These are phyloP conservation scores for Drosophila nr. perissopoda DNA, from an alignment of 2,888 invertebrate species.

Conservation along the genomic window DNA sequence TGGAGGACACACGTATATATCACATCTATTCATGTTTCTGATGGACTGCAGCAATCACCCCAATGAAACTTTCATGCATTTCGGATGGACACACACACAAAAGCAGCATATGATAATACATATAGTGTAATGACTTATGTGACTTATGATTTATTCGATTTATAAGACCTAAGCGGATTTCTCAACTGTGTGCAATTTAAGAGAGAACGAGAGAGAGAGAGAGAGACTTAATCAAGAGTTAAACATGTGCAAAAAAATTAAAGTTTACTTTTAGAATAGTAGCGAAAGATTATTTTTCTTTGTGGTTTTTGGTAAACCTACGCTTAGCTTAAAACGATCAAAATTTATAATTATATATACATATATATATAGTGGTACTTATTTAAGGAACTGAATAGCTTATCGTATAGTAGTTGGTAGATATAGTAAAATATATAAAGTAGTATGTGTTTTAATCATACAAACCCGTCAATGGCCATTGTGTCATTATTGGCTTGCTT, in stretches of 20 bases:
- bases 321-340: slow-evolving; percentile 39
- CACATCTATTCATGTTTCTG: slow-evolving; percentile 6
- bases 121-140: slow-evolving; percentile 34
- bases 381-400: slow-evolving; percentile 46
- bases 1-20: not conserved
- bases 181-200: slow-evolving; percentile 36
- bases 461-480: slow-evolving; percentile 74
- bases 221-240: slow-evolving; percentile 26
- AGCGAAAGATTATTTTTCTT: slow-evolving; percentile 7
- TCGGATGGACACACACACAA: slow-evolving; percentile 41
- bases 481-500: slow-evolving; percentile 66
- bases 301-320: slow-evolving; percentile 18
- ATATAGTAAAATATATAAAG: slow-evolving; percentile 28
- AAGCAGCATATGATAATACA: slow-evolving; percentile 26
- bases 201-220: slow-evolving; percentile 1
- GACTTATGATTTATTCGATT: slow-evolving; percentile 10
- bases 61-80: slow-evolving; percentile 28
- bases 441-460: slow-evolving; percentile 75
- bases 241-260: slow-evolving; percentile 43
- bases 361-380: slow-evolving; percentile 9
- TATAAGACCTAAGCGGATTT: slow-evolving; percentile 33
- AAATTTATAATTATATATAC: slow-evolving; percentile 15
- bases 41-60: slow-evolving; percentile 8
- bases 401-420: slow-evolving; percentile 35
- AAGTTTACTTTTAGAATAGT: slow-evolving; percentile 4